Evolutionary conservation across 1,140 invertebrate genomes (phyloP).

Genomic region (Drosophila orena): DNA sequence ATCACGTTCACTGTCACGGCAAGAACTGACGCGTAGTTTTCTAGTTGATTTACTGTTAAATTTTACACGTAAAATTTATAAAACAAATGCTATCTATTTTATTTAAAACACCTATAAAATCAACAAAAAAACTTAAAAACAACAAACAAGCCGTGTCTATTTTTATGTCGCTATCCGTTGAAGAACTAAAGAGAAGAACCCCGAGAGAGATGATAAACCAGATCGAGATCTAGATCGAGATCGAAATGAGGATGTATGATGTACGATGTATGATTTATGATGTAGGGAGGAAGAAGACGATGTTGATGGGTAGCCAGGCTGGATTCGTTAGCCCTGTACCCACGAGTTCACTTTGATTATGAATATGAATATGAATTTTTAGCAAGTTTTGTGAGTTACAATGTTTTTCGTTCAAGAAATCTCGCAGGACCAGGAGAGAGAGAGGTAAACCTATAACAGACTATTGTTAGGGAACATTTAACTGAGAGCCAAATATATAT

Average conservation of each 20-base stretch:
- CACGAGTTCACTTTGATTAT: slow-evolving; percentile 38
- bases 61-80: slow-evolving; percentile 84
- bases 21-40: slow-evolving; percentile 77
- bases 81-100: slow-evolving; percentile 74
- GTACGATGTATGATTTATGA: slow-evolving; percentile 6
- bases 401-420: slow-evolving; percentile 42
- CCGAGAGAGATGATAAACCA: slow-evolving; percentile 33
- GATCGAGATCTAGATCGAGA: slow-evolving; percentile 22
- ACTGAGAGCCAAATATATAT: slow-evolving; percentile 72
- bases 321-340: slow-evolving; percentile 29
- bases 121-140: slow-evolving; percentile 60
- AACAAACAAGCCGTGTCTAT: slow-evolving; percentile 62
- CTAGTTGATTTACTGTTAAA: slow-evolving; percentile 82
- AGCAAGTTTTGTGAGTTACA: slow-evolving; percentile 46
- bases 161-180: slow-evolving; percentile 66
- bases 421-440: slow-evolving; percentile 74
- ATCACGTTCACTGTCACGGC: slow-evolving; percentile 67
- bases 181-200: slow-evolving; percentile 32
- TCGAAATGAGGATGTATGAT: slow-evolving; percentile 6
- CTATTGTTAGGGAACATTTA: slow-evolving; percentile 62
- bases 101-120: slow-evolving; percentile 70
- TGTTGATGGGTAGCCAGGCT: slow-evolving; percentile 46
- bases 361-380: slow-evolving; percentile 31
- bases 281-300: slow-evolving; percentile 28
- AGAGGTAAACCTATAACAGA: slow-evolving; percentile 62